Evolutionary conservation across 2,888 invertebrate genomes (phyloP), one percentile per base, ranked within the genome.

Genomic region (Agriotes lineatus): DNA sequence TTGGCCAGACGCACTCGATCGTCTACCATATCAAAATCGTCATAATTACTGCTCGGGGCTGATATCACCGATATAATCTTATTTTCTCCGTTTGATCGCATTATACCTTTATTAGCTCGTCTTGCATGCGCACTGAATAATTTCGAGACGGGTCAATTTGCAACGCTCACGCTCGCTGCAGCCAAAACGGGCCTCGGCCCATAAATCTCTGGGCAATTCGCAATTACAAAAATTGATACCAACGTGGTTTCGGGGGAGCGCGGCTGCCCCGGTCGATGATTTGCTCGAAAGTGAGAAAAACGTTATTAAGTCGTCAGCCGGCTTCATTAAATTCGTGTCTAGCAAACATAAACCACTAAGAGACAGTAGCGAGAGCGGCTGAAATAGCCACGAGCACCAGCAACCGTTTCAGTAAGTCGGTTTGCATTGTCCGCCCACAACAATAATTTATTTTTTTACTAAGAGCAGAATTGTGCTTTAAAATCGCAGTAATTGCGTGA

Each of bases 1-100:
- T 63, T 70, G 72, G 73, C 39, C 67, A 62, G 48, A 58, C 57
- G 30, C 35, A 64, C 54, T 65, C 45, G 72, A 72, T 70, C 70
- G 72, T 73, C 74, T 73, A 68, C 72, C 72, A 75, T 73, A 75
- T 74, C 73, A 73, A 73, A 74, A 72, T 65, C 57, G 69, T 71
- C 69, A 70, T 74, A 75, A 75, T 75, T 74, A 73, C 69, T 75
- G 74, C 75, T 73, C 58, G 59, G 54, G 78, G 75, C 72, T 65
- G 67, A 69, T 74, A 75, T 75, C 76, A 75, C 73, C 76, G 78
- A 76, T 76, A 78, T 73, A 75, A 77, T 78, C 77, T 77, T 70
- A 73, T 75, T 76, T 74, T 71, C 72, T 78, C 72, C 75, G 72
- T 74, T 77, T 76, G 75, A 75, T 74, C 74, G 74, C 72, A 74